These are phyloP conservation scores for Pogonomyrmex barbatus DNA, from an alignment of 1,140 invertebrate species.

Conservation along the genomic window DNA sequence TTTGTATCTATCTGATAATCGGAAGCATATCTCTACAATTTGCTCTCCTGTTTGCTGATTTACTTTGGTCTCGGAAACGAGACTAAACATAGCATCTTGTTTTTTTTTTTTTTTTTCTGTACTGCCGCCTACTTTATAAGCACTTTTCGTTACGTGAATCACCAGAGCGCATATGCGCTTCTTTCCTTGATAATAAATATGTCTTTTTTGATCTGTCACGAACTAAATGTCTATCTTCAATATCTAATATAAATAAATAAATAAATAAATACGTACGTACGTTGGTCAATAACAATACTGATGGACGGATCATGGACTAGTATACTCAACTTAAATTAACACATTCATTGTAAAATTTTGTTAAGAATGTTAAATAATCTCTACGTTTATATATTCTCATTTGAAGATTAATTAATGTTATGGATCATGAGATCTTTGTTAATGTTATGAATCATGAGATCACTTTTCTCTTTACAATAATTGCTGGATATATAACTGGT, in stretches of 20 bases:
- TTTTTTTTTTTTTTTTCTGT: constrained; percentile 70
- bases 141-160: constrained; percentile 66
- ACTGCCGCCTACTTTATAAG: constrained; percentile 70
- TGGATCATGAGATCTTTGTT: neutral
- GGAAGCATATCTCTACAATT: constrained; percentile 76
- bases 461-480: constrained; percentile 4
- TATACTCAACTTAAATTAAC: neutral
- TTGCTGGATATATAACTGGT: neutral
- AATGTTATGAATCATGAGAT: constrained; percentile 35
- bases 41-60: constrained; percentile 79
- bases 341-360: constrained; percentile 9
- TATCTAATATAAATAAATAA: constrained; percentile 63
- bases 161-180: constrained; percentile 45
- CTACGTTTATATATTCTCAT: neutral
- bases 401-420: constrained; percentile 23
- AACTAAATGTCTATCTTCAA: constrained; percentile 45
- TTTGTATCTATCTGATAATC: constrained; percentile 68
- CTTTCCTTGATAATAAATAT: constrained; percentile 31
- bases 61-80: constrained; percentile 82
- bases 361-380: constrained; percentile 25
- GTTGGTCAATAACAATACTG: constrained; percentile 12
- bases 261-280: constrained; percentile 32
- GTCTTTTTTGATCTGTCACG: constrained; percentile 55
- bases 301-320: constrained; percentile 67
- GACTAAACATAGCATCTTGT: constrained; percentile 84